These are phyloP conservation scores for Embiotoca jacksoni DNA, from an alignment of 2,113 vertebrate genomes.

Conservation along the genomic window DNA sequence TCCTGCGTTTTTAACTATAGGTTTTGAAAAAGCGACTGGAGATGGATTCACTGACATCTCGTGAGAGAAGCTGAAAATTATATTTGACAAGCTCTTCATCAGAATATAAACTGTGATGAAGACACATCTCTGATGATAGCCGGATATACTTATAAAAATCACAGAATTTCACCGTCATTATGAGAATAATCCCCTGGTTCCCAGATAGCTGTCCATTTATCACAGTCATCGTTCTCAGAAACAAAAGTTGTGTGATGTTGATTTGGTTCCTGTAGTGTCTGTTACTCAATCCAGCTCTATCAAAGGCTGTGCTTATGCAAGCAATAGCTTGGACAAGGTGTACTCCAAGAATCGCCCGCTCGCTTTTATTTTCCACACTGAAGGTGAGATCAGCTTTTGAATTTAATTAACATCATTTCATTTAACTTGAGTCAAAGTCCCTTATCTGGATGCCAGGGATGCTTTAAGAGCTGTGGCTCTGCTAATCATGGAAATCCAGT, in stretches of 20 bases:
- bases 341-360: background rate
- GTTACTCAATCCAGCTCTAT: slow-evolving; percentile 7
- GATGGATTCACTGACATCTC: background rate
- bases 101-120: background rate
- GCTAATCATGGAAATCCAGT: background rate
- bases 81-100: background rate
- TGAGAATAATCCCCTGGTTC: background rate
- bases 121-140: background rate
- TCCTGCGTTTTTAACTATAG: too few relatives aligned
- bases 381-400: slow-evolving; percentile 22
- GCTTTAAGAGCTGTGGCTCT: background rate
- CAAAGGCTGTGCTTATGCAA: slow-evolving; percentile 17
- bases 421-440: slow-evolving; percentile 14
- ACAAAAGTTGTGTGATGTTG: background rate
- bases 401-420: slow-evolving; percentile 13
- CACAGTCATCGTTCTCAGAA: slow-evolving; percentile 16
- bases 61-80: background rate
- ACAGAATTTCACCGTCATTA: background rate
- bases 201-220: background rate
- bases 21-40: too few relatives aligned
- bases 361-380: background rate
- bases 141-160: background rate
- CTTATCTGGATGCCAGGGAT: background rate
- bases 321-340: slow-evolving; percentile 20
- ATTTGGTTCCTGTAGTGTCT: slow-evolving; percentile 12